Evolutionary conservation across 2,888 invertebrate species (phyloP).

Genomic region (Hemistola chrysoprasaria): DNA sequence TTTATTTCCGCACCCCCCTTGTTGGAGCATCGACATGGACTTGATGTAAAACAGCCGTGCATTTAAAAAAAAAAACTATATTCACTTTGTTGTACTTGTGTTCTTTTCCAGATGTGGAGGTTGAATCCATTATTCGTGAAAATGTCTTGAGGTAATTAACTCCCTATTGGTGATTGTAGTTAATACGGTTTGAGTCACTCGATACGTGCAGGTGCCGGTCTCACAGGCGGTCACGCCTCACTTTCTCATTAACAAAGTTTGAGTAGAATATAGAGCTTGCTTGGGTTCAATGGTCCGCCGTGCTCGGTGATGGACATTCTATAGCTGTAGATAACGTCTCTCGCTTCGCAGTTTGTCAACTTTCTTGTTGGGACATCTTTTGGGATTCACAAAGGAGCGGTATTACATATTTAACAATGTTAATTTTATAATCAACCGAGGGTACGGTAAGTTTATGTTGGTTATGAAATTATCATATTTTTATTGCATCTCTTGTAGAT

Average conservation of each 20-base stretch:
- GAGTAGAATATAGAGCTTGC: slow-evolving; percentile 71
- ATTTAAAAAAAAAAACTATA: slow-evolving; percentile 59
- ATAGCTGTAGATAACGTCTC: slow-evolving; percentile 34
- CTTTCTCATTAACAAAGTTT: slow-evolving; percentile 55
- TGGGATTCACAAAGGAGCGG: slow-evolving; percentile 22
- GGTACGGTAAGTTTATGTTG: slow-evolving; percentile 11
- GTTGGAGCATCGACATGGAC: slow-evolving; percentile 60
- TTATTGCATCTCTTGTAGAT: slow-evolving; percentile 21
- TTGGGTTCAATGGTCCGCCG: slow-evolving; percentile 59
- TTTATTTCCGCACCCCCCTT: slow-evolving; percentile 23
- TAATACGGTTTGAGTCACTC: slow-evolving; percentile 64
- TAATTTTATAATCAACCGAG: slow-evolving; percentile 14
- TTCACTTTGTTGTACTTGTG: slow-evolving; percentile 83
- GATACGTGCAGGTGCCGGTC: slow-evolving; percentile 46
- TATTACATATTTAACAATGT: slow-evolving; percentile 7
- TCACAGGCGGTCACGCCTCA: slow-evolving; percentile 33
- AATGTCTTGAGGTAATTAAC: slow-evolving; percentile 82
- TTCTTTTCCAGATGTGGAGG: slow-evolving; percentile 82
- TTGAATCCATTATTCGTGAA: slow-evolving; percentile 81
- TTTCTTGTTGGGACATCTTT: slow-evolving; percentile 23
- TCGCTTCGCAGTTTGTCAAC: slow-evolving; percentile 29
- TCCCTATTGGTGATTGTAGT: slow-evolving; percentile 79
- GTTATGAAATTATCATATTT: slow-evolving; percentile 28
- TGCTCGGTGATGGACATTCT: slow-evolving; percentile 60
- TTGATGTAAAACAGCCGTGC: slow-evolving; percentile 79